phyloP scores from a whole-genome alignment of 2,797 vertebrate species.

The Notolepis coatsorum region DNA sequence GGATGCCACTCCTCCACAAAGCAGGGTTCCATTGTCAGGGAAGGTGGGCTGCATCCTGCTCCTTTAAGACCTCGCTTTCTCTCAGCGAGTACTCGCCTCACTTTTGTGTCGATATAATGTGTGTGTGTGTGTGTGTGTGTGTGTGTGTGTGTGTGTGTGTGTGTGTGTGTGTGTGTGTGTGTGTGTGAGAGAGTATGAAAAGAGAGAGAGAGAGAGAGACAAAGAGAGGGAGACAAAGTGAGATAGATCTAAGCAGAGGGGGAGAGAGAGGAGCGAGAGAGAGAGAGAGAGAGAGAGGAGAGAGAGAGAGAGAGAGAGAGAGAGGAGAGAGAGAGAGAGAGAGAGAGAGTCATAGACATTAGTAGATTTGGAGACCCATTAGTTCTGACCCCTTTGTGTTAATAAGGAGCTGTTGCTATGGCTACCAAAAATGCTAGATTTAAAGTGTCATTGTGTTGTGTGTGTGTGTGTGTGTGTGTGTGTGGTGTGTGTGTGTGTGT shows the following conservation, averaged over 20 bases:
- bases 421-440: constrained; percentile 57
- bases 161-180: constrained; percentile 4
- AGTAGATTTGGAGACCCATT: constrained; percentile 67
- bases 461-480: constrained; percentile 2
- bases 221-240: too few relatives aligned
- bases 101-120: too few relatives aligned
- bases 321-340: too few relatives aligned
- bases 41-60: constrained; percentile 44
- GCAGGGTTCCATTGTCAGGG: constrained; percentile 46
- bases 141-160: constrained; percentile 4
- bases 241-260: too few relatives aligned
- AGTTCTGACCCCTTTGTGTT: constrained; percentile 69
- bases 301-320: too few relatives aligned
- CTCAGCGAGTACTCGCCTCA: too few relatives aligned
- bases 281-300: neutral
- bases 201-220: neutral
- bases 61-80: constrained; percentile 55
- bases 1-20: constrained; percentile 56
- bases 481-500: neutral
- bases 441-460: constrained; percentile 71
- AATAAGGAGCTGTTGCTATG: constrained; percentile 48
- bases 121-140: neutral
- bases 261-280: neutral
- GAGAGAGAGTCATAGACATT: constrained; percentile 56
- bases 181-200: neutral